A percentile compares a stretch with the other conserved stretches of the same genome.
Evolutionary conservation across 2,888 invertebrate species (phyloP).

Genomic region (Parapristionchus giblindavisi): DNA sequence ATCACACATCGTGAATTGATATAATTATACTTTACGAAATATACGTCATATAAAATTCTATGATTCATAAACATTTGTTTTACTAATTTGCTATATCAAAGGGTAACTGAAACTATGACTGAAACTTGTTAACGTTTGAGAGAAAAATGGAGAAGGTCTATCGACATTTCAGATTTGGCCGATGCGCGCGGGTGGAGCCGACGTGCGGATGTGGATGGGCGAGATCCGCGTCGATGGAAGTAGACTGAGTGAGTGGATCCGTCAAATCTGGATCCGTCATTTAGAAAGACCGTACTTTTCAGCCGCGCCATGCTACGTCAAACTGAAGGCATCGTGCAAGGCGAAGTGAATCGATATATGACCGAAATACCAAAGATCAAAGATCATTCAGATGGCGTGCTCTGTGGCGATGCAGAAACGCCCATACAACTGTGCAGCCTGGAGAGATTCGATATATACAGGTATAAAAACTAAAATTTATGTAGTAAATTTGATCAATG

Average conservation of each 20-base stretch:
- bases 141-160: too few relatives aligned
- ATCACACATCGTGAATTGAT: neutral
- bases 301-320: slow-evolving; percentile 23
- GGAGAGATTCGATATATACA: slow-evolving; percentile 16
- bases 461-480: too few relatives aligned
- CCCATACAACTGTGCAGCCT: slow-evolving; percentile 21
- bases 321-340: slow-evolving; percentile 18
- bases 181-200: slow-evolving; percentile 8
- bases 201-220: slow-evolving; percentile 30
- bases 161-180: slow-evolving; percentile 30
- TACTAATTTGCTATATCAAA: too few relatives aligned
- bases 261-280: neutral
- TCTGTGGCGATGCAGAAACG: slow-evolving; percentile 16
- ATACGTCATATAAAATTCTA: too few relatives aligned
- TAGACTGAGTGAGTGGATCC: slow-evolving; percentile 7
- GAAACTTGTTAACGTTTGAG: too few relatives aligned
- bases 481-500: too few relatives aligned
- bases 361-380: neutral
- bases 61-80: too few relatives aligned
- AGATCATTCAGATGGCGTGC: slow-evolving; percentile 13
- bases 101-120: too few relatives aligned
- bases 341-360: neutral
- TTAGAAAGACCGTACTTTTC: neutral
- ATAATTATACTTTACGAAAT: too few relatives aligned
- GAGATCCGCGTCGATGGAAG: slow-evolving; percentile 12